Percentiles rank a stretch among this genome's conserved stretches.
phyloP scores from a whole-genome alignment of 2,797 vertebrate species.

The Decapterus maruadsi region DNA sequence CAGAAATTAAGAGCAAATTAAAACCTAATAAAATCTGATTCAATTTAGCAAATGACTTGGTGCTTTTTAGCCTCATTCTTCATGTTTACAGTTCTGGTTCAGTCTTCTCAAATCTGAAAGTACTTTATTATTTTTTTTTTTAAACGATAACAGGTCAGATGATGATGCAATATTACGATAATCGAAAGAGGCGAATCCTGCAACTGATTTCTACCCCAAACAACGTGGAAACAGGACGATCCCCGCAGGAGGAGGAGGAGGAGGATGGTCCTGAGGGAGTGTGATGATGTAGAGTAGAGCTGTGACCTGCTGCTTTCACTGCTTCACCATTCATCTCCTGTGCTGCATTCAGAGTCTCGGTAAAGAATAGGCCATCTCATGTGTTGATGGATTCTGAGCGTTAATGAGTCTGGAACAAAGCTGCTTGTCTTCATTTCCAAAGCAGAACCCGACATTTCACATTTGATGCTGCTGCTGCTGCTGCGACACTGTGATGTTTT shows the following conservation, averaged over 20 bases:
- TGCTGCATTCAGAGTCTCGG: not conserved
- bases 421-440: conserved; percentile 13
- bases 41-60: too few relatives aligned
- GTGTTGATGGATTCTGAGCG: not conserved
- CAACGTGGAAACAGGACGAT: conserved; percentile 1
- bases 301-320: conserved; percentile 27
- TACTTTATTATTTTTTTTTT: too few relatives aligned
- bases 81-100: not conserved
- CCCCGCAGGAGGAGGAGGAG: not conserved
- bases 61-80: not conserved
- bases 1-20: too few relatives aligned
- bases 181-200: not conserved
- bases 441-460: conserved; percentile 16
- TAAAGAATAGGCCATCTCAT: not conserved
- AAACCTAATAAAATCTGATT: too few relatives aligned
- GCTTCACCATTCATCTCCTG: conserved; percentile 18
- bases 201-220: not conserved
- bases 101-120: not conserved
- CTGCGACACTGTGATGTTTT: not conserved
- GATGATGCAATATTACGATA: too few relatives aligned
- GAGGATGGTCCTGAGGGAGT: conserved; percentile 20
- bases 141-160: too few relatives aligned
- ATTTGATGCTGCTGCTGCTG: not conserved
- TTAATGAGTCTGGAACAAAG: not conserved
- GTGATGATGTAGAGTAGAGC: conserved; percentile 18